Percentiles rank a stretch among this genome's conserved stretches.
phyloP scores from a whole-genome alignment of 1,140 invertebrate species.

The Drosophila leontia region DNA sequence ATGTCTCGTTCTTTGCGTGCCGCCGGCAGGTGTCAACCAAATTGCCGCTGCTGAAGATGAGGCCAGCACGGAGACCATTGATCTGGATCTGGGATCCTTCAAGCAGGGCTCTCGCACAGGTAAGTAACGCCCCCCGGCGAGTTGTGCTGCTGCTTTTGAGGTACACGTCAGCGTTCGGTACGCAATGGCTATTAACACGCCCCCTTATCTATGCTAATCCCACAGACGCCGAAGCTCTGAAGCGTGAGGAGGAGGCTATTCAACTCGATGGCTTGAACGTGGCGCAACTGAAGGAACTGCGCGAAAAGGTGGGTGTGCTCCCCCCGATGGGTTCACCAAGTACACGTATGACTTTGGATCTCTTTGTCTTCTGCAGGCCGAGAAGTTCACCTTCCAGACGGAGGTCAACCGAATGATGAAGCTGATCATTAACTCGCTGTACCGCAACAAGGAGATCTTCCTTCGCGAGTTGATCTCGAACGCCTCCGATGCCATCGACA shows the following conservation, averaged over 20 bases:
- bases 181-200: constrained; percentile 37
- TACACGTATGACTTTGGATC: constrained; percentile 31
- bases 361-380: constrained; percentile 86
- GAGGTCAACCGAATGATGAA: constrained; percentile 99
- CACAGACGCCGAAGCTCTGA: constrained; percentile 90
- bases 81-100: constrained; percentile 91
- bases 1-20: constrained; percentile 57
- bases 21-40: constrained; percentile 81
- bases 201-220: constrained; percentile 26
- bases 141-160: constrained; percentile 3
- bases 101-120: constrained; percentile 94
- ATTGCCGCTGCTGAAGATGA: constrained; percentile 84
- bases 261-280: constrained; percentile 98
- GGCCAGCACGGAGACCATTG: constrained; percentile 87
- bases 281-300: constrained; percentile 95
- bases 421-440: constrained; percentile 99
- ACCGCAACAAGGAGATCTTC: constrained; percentile 99
- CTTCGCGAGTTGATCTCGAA: constrained; percentile 98
- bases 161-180: constrained; percentile 73
- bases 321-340: background rate
- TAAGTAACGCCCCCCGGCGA: constrained; percentile 82
- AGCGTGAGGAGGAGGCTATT: constrained; percentile 98
- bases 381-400: constrained; percentile 97
- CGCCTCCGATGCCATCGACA: constrained; percentile 97
- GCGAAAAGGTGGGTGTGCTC: constrained; percentile 88